Conservation (phyloP, 2,113 vertebrate species). For the Setophaga coronata region DNA sequence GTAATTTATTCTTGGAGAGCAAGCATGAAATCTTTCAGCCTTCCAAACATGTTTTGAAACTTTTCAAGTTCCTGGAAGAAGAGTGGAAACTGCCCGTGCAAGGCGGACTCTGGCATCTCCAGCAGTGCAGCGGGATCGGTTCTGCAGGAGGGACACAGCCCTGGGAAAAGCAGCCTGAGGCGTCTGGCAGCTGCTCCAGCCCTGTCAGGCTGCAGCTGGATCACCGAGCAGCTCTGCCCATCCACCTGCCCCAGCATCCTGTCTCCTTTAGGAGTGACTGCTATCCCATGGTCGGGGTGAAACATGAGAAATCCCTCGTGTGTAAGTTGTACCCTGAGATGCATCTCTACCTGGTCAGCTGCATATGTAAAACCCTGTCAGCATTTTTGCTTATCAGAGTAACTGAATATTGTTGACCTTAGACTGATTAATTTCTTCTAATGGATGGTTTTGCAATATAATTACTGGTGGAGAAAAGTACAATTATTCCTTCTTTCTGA, state of each 20-base stretch:
- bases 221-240: accelerated
- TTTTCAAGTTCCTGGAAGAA: not conserved
- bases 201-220: not conserved
- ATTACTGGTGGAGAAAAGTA: not conserved
- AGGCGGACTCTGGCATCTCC: accelerated
- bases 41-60: not conserved
- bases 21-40: not conserved
- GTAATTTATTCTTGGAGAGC: not conserved
- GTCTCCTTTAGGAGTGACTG: not conserved
- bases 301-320: not conserved
- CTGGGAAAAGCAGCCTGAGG: not conserved
- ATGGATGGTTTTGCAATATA: not conserved
- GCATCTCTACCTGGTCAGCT: accelerated
- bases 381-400: not conserved
- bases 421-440: not conserved
- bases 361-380: not conserved
- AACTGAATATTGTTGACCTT: not conserved
- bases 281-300: accelerated
- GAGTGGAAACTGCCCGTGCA: not conserved
- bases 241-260: not conserved
- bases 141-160: accelerated
- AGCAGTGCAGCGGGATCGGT: accelerated
- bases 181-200: not conserved
- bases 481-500: not conserved
- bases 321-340: not conserved